Evolutionary conservation across 2,113 vertebrate genomes (phyloP).

Genomic region (Cranoglanis bouderius): DNA sequence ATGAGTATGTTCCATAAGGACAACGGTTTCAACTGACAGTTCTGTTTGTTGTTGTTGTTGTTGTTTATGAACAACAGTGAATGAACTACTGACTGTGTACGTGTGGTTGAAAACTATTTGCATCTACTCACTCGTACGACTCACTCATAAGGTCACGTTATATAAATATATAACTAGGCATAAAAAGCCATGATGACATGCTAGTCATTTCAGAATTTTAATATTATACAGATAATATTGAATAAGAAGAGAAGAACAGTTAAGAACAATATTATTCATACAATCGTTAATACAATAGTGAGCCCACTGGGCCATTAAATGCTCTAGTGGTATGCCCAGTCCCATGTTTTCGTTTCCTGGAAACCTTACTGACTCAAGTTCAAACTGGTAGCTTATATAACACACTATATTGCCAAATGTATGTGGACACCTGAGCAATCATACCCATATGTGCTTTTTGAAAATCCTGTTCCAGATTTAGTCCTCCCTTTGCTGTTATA

Average conservation of each 20-base stretch:
- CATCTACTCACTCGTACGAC: not conserved
- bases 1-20: not conserved
- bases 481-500: not conserved
- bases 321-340: not conserved
- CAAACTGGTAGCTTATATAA: not conserved
- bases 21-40: not conserved
- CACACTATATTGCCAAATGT: not conserved
- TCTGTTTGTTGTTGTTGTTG: not conserved
- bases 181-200: not conserved
- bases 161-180: not conserved
- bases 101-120: not conserved
- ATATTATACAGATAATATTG: not conserved
- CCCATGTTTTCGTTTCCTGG: not conserved
- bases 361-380: not conserved
- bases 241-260: not conserved
- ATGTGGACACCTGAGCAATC: not conserved
- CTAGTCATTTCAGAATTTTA: not conserved
- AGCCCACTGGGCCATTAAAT: not conserved
- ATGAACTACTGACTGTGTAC: not conserved
- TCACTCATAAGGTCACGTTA: too few species aligned
- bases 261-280: not conserved
- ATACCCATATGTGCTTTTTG: not conserved
- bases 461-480: not conserved
- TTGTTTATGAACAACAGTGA: not conserved
- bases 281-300: not conserved